phyloP scores from a whole-genome alignment of 1,140 invertebrate species.

The Danaus melanippus region DNA sequence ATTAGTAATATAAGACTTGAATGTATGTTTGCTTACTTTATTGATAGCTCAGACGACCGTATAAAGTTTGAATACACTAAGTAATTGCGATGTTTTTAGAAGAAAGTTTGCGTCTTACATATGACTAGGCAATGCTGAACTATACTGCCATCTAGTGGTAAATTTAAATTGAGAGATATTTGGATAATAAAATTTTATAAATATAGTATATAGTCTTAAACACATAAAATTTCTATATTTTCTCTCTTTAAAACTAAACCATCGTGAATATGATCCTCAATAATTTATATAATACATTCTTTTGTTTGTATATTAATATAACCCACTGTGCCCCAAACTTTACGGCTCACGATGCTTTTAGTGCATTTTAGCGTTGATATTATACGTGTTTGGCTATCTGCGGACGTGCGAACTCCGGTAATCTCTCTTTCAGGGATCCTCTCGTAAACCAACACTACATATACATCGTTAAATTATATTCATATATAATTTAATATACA shows the following conservation, averaged over 20 bases:
- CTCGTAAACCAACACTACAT: too few relatives aligned
- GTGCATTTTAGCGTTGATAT: slow-evolving; percentile 38
- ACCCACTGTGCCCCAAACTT: slow-evolving; percentile 18
- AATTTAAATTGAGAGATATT: too few relatives aligned
- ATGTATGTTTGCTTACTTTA: slow-evolving; percentile 44
- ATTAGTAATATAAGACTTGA: slow-evolving; percentile 49
- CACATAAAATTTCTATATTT: not conserved
- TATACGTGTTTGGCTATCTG: slow-evolving; percentile 26
- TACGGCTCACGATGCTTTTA: slow-evolving; percentile 31
- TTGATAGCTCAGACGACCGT: slow-evolving; percentile 32
- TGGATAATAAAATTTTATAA: too few relatives aligned
- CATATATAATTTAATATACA: too few relatives aligned
- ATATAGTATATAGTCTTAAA: not conserved
- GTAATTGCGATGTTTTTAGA: not conserved
- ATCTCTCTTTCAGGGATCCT: too few relatives aligned
- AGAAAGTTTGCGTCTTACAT: too few relatives aligned
- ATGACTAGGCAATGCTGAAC: too few relatives aligned
- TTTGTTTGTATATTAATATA: not conserved
- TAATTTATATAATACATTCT: too few relatives aligned
- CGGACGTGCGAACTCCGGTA: slow-evolving; percentile 15
- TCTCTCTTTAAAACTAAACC: too few relatives aligned
- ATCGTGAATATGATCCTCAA: too few relatives aligned
- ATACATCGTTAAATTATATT: too few relatives aligned
- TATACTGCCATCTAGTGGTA: too few relatives aligned
- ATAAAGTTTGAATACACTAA: slow-evolving; percentile 17